These are phyloP conservation scores for Pelagia noctiluca DNA, from an alignment of 30 jellyfish, hydroid and myxozoan species.

Conservation along the genomic window DNA sequence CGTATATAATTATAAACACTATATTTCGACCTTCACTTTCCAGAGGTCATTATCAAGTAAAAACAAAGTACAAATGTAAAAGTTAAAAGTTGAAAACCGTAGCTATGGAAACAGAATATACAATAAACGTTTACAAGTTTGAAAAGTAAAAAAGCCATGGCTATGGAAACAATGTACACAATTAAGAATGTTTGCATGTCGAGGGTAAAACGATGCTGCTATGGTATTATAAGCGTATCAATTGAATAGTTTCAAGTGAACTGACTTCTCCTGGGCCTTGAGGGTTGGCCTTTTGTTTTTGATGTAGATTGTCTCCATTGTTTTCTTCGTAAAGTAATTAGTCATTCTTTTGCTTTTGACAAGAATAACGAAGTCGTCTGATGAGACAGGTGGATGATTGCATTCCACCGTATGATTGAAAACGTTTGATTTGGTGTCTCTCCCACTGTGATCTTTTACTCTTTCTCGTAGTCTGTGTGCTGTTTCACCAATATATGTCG, in stretches of 20 bases:
- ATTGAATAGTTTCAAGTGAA: constrained; percentile 32
- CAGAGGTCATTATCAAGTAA: constrained; percentile 22
- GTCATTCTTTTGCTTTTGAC: constrained; percentile 2
- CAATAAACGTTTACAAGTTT: not conserved
- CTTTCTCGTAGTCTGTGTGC: not conserved
- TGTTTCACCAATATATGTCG: not conserved
- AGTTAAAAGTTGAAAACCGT: not conserved
- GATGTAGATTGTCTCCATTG: not conserved
- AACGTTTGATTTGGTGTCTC: not conserved
- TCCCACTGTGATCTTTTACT: not conserved
- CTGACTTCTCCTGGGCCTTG: constrained; percentile 34
- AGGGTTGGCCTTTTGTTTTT: constrained; percentile 19
- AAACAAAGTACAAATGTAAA: not conserved
- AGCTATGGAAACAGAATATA: not conserved
- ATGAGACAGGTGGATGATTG: not conserved
- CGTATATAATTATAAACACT: not conserved
- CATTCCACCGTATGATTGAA: constrained; percentile 9
- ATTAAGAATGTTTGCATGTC: not conserved
- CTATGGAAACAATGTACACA: not conserved
- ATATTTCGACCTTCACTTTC: constrained; percentile 24
- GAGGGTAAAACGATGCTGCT: not conserved
- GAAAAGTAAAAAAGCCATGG: not conserved
- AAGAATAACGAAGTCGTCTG: not conserved
- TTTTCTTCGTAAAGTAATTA: constrained; percentile 7
- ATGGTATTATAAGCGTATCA: not conserved